Percentiles rank a stretch among this genome's conserved stretches.
phyloP scores from a whole-genome alignment of 2,113 vertebrate species.

The Candoia aspera region DNA sequence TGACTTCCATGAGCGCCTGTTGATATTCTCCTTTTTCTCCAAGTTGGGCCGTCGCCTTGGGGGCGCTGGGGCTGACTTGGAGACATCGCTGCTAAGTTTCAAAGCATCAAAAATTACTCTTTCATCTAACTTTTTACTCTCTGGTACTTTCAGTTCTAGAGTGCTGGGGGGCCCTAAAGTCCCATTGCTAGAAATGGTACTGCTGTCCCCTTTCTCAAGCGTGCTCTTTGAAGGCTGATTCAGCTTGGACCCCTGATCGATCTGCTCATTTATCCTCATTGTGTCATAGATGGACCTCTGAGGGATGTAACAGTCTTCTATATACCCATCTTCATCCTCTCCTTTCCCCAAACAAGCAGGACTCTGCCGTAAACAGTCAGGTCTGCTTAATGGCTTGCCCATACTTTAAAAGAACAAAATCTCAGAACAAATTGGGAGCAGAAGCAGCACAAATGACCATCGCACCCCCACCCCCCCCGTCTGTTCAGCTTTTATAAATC shows the following conservation, averaged over 20 bases:
- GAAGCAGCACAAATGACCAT: neutral
- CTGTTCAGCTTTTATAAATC: constrained; percentile 43
- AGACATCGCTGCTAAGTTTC: constrained; percentile 90
- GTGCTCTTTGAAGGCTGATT: constrained; percentile 93
- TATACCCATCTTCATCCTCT: constrained; percentile 96
- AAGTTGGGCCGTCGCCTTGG: constrained; percentile 85
- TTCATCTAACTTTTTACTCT: constrained; percentile 88
- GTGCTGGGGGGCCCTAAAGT: constrained; percentile 84
- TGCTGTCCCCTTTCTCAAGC: constrained; percentile 84
- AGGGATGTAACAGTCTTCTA: constrained; percentile 99
- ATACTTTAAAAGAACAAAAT: constrained; percentile 70
- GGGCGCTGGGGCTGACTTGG: constrained; percentile 81
- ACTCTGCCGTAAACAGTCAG: constrained; percentile 96
- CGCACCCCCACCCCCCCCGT: neutral
- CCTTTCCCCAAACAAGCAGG: constrained; percentile 94
- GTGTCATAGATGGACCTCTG: constrained; percentile 98
- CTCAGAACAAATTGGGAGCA: neutral
- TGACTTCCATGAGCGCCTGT: constrained; percentile 95
- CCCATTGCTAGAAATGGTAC: constrained; percentile 95
- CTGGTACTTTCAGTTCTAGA: constrained; percentile 78
- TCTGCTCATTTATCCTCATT: constrained; percentile 99
- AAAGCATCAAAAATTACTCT: constrained; percentile 96
- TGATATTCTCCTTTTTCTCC: constrained; percentile 89
- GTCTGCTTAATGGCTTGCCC: constrained; percentile 98
- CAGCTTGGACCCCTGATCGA: constrained; percentile 94